phyloP scores from a whole-genome alignment of 2,113 vertebrate species.

The Coreoperca whiteheadi region DNA sequence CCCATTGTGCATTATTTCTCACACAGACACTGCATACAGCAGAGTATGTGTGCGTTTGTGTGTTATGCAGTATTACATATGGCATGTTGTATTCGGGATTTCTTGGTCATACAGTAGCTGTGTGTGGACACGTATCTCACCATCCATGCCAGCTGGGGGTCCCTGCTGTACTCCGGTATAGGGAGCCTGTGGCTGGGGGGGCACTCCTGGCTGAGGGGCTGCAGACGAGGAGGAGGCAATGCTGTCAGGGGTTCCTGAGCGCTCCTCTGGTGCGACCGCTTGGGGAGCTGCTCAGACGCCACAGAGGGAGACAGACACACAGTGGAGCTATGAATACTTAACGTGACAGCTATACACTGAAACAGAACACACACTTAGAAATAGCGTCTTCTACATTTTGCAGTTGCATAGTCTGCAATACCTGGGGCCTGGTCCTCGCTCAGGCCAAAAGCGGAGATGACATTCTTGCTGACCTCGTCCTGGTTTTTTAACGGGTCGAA shows the following conservation, averaged over 20 bases:
- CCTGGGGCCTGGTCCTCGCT: conserved; percentile 94
- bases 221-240: conserved; percentile 95
- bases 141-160: conserved; percentile 92
- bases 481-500: conserved; percentile 99
- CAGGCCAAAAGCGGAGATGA: conserved; percentile 97
- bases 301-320: background rate
- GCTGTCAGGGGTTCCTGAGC: conserved; percentile 96
- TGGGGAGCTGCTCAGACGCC: conserved; percentile 78
- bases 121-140: conserved; percentile 78
- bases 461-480: conserved; percentile 98
- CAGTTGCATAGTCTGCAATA: conserved; percentile 62
- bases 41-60: background rate
- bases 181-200: conserved; percentile 87
- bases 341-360: background rate
- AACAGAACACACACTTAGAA: background rate
- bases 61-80: background rate
- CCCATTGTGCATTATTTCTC: background rate
- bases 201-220: conserved; percentile 89
- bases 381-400: background rate
- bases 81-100: background rate
- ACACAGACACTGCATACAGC: background rate
- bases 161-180: conserved; percentile 91
- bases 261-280: conserved; percentile 89
- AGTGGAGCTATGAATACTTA: background rate
- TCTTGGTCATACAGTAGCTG: background rate